Conservation (phyloP, 2,888 invertebrate genomes). For the Amaurobius ferox region DNA sequence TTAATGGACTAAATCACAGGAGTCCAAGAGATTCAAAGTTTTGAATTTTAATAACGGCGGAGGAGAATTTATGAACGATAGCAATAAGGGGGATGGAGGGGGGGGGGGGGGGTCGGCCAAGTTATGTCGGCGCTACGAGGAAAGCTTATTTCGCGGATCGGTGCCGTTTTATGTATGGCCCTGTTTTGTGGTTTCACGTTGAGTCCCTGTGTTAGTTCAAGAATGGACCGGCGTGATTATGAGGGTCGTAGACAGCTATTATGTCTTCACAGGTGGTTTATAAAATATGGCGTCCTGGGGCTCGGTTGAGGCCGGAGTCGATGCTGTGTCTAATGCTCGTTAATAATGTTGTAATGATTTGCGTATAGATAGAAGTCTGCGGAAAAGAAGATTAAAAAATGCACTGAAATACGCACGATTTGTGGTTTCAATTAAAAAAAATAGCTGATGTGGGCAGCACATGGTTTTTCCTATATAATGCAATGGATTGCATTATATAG, state of each 20-base stretch:
- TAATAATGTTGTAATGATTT: background rate
- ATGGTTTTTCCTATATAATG: too few relatives aligned
- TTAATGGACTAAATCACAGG: constrained; percentile 67
- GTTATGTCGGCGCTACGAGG: constrained; percentile 9
- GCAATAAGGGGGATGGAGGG: constrained; percentile 25
- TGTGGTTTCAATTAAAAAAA: too few relatives aligned
- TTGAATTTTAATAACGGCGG: constrained; percentile 67
- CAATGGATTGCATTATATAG: too few relatives aligned
- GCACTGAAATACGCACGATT: too few relatives aligned
- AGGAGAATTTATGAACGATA: constrained; percentile 43
- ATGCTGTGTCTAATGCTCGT: background rate
- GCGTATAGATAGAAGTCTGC: too few relatives aligned
- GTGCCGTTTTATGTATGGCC: constrained; percentile 35
- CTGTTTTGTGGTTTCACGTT: constrained; percentile 38
- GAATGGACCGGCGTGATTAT: constrained; percentile 20
- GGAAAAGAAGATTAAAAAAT: too few relatives aligned
- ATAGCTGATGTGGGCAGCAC: too few relatives aligned
- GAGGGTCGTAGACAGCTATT: constrained; percentile 11
- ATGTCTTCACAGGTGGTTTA: constrained; percentile 18
- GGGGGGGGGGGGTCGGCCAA: background rate
- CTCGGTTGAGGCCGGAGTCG: background rate
- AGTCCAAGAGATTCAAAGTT: constrained; percentile 60
- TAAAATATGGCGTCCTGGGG: background rate
- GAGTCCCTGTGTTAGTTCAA: background rate
- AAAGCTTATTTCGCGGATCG: constrained; percentile 69